A percentile compares a stretch with the other conserved stretches of the same genome.
These are phyloP conservation scores for Hyperopisus bebe DNA, from an alignment of 2,113 vertebrate genomes.

Conservation along the genomic window DNA sequence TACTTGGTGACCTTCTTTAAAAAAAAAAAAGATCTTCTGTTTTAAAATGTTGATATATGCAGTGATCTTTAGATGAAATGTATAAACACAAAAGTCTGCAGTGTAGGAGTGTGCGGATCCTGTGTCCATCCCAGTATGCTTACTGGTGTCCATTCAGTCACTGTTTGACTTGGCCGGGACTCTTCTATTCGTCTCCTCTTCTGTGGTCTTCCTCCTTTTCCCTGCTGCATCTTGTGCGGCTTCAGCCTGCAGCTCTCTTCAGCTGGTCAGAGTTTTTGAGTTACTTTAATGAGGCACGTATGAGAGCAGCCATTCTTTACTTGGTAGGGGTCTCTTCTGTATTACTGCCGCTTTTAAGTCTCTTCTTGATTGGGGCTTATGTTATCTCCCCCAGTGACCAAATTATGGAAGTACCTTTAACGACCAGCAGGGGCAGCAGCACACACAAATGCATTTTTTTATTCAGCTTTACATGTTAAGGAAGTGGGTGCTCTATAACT, in stretches of 20 bases:
- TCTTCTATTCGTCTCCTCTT: neutral
- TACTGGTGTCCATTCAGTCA: neutral
- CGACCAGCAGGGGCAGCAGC: neutral
- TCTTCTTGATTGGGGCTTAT: neutral
- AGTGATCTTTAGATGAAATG: neutral
- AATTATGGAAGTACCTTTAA: neutral
- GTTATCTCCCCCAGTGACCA: neutral
- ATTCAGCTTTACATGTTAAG: neutral
- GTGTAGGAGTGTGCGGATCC: neutral
- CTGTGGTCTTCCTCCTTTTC: neutral
- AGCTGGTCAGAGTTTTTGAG: neutral
- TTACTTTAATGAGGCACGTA: neutral
- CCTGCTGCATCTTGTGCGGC: neutral
- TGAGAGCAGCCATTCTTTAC: neutral
- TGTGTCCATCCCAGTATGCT: neutral
- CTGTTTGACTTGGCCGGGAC: neutral
- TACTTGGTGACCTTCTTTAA: neutral
- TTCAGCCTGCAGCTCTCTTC: neutral
- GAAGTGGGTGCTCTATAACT: neutral
- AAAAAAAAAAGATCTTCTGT: neutral
- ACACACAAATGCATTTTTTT: neutral
- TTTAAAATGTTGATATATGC: neutral
- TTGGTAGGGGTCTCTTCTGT: neutral
- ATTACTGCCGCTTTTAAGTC: neutral
- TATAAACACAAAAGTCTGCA: neutral